Evolutionary conservation across 2,888 invertebrate species (phyloP).

Genomic region (Yponomeuta evonymella): DNA sequence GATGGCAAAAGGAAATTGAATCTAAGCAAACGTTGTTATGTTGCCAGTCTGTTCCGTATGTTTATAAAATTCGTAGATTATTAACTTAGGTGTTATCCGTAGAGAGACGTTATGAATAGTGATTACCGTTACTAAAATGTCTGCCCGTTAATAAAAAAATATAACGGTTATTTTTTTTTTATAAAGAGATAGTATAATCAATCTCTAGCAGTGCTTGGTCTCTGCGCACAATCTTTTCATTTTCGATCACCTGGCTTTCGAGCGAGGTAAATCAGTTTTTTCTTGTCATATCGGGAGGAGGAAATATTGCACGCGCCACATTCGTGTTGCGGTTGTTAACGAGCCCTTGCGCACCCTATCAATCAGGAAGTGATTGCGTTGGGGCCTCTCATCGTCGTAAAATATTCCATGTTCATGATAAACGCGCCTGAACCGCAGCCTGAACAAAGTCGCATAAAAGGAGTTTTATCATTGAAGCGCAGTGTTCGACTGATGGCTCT

Average conservation of each 20-base stretch:
- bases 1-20: too few relatives aligned
- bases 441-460: conserved; percentile 38
- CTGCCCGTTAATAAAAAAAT: too few relatives aligned
- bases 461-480: conserved; percentile 38
- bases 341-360: conserved; percentile 37
- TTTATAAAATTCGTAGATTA: too few relatives aligned
- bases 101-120: too few relatives aligned
- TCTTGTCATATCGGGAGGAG: neutral
- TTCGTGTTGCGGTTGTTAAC: conserved; percentile 34
- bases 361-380: conserved; percentile 37
- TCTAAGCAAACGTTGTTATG: too few relatives aligned
- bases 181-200: too few relatives aligned
- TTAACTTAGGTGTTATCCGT: too few relatives aligned
- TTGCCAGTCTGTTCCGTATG: too few relatives aligned
- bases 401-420: conserved; percentile 33
- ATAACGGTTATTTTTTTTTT: too few relatives aligned
- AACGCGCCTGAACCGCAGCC: conserved; percentile 36
- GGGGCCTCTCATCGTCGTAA: conserved; percentile 30
- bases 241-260: conserved; percentile 37
- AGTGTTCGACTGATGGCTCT: conserved; percentile 17
- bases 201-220: too few relatives aligned
- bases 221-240: conserved; percentile 22
- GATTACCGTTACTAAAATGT: too few relatives aligned
- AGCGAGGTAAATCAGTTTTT: conserved; percentile 3
- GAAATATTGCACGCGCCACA: conserved; percentile 15